These are phyloP conservation scores for Equus przewalskii DNA, from an alignment of 2,113 vertebrate species.

Conservation along the genomic window DNA sequence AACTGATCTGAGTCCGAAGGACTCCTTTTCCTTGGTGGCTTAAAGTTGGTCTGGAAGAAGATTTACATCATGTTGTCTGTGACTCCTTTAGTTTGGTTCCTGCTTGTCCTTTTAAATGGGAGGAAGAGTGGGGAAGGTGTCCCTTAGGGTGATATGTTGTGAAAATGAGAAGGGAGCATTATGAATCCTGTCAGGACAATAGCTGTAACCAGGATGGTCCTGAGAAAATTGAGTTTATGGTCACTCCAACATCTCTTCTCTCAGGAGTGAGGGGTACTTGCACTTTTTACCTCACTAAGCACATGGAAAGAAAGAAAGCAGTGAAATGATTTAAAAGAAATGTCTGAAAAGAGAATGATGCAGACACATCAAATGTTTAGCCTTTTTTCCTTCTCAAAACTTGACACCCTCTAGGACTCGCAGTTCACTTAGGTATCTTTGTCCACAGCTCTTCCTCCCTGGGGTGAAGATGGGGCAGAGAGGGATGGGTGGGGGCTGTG, in stretches of 20 bases:
- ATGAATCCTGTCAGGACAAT: no score
- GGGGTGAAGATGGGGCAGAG: not conserved
- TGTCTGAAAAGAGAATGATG: not conserved
- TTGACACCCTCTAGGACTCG: not conserved
- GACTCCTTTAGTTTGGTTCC: conserved; percentile 13
- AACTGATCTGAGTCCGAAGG: conserved; percentile 6
- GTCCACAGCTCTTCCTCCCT: not conserved
- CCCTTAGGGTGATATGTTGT: not conserved
- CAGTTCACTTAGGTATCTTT: not conserved
- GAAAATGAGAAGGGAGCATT: not conserved
- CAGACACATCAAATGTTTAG: not conserved
- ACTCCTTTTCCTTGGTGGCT: not conserved
- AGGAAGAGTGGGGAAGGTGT: not conserved
- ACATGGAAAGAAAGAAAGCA: not conserved
- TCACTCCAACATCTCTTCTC: not conserved
- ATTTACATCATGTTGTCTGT: not conserved
- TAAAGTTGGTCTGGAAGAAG: not conserved
- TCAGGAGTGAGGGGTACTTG: not conserved
- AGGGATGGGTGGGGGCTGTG: not conserved
- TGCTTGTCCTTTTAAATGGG: not conserved
- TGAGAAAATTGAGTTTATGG: not conserved
- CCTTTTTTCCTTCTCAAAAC: not conserved
- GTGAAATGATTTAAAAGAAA: not conserved
- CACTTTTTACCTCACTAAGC: not conserved
- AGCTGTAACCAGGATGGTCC: not conserved